Evolutionary conservation across 2,113 vertebrate genomes (phyloP).

Genomic region (Trichechus manatus): DNA sequence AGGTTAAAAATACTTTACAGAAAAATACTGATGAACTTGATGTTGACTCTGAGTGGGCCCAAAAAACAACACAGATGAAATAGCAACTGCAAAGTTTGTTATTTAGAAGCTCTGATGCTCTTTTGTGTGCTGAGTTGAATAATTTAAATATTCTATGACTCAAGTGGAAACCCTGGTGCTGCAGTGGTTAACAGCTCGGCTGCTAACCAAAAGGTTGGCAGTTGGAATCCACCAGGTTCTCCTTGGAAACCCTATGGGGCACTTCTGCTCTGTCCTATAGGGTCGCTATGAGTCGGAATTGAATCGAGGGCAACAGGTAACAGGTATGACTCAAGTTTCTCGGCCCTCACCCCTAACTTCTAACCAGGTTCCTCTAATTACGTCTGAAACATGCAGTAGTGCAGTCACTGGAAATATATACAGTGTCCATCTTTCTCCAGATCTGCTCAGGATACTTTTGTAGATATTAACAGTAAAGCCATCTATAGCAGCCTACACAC

Average conservation of each 20-base stretch:
- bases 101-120: not conserved
- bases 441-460: not conserved
- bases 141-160: not conserved
- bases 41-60: fast-evolving
- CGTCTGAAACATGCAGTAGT: not conserved
- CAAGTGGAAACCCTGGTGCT: too few relatives aligned
- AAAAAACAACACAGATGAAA: not conserved
- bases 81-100: not conserved
- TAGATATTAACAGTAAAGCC: not conserved
- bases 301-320: too few relatives aligned
- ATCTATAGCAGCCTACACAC: not conserved
- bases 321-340: not conserved
- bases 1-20: not conserved
- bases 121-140: not conserved
- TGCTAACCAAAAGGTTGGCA: too few relatives aligned
- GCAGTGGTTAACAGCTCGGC: too few relatives aligned
- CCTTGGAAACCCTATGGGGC: too few relatives aligned
- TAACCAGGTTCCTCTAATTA: not conserved
- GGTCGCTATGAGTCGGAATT: too few relatives aligned
- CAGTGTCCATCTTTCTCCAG: not conserved
- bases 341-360: not conserved
- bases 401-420: not conserved
- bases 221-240: too few relatives aligned
- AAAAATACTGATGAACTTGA: not conserved
- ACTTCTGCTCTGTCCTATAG: too few relatives aligned